Conservation (phyloP, 2,797 vertebrate species). For the Lacerta agilis region DNA sequence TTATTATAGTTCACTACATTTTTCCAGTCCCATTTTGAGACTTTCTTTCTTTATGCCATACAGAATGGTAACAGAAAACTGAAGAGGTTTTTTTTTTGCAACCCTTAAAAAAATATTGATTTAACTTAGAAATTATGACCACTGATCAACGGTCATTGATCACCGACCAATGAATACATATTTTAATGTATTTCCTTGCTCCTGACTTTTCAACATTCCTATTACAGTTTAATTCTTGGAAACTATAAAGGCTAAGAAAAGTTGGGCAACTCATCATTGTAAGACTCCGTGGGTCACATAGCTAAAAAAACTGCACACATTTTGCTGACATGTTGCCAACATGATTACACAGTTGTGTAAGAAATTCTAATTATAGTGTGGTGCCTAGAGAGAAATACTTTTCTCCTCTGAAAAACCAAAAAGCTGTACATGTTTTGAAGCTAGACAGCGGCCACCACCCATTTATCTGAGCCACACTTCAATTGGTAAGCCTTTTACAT, state of each 20-base stretch:
- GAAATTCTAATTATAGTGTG: not conserved
- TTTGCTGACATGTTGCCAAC: not conserved
- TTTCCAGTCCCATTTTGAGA: not conserved
- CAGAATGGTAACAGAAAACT: no score
- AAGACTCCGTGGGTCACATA: not conserved
- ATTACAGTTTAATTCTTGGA: not conserved
- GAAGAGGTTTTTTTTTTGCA: no score
- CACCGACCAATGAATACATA: not conserved
- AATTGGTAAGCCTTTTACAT: slow-evolving; percentile 26
- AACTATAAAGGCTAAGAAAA: not conserved
- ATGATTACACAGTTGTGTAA: not conserved
- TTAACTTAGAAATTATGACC: not conserved
- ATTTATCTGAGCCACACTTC: not conserved
- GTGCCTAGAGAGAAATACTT: not conserved
- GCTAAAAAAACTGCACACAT: not conserved
- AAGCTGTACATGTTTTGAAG: not conserved
- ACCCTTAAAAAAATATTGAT: not conserved
- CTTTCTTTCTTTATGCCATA: not conserved
- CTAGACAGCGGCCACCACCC: not conserved
- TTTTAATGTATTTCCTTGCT: not conserved
- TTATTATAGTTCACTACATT: not conserved
- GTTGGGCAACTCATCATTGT: not conserved
- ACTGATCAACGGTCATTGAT: not conserved
- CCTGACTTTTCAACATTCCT: not conserved
- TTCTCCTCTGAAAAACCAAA: not conserved